Conservation (phyloP, 2,113 vertebrate species). For the Sisor rabdophorus region DNA sequence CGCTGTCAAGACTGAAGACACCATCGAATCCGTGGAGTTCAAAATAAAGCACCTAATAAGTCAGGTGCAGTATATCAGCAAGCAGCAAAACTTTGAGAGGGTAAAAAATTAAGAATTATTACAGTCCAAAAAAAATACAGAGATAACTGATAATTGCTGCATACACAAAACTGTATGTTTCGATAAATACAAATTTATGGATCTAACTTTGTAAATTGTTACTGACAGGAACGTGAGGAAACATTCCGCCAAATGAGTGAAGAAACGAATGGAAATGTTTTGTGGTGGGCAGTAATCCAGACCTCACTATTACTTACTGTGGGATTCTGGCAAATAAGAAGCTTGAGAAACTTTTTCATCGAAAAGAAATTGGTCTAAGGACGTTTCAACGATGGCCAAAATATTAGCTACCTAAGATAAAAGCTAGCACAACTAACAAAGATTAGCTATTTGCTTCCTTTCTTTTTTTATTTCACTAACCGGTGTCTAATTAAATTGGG, state of each 20-base stretch:
- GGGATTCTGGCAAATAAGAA: conserved; percentile 88
- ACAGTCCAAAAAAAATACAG: background rate
- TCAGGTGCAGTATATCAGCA: conserved; percentile 77
- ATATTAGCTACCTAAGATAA: background rate
- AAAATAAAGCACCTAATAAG: conserved; percentile 76
- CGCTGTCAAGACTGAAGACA: conserved; percentile 75
- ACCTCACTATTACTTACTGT: conserved; percentile 77
- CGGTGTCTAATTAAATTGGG: background rate
- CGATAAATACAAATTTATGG: background rate
- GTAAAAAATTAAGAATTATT: conserved; percentile 59
- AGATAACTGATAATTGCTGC: background rate
- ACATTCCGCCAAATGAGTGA: conserved; percentile 82
- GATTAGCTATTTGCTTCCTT: background rate
- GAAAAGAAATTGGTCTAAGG: conserved; percentile 85
- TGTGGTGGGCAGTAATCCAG: conserved; percentile 85
- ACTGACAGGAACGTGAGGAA: conserved; percentile 81
- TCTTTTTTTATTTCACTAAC: background rate
- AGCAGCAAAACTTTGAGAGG: conserved; percentile 84
- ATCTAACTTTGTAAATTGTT: conserved; percentile 7
- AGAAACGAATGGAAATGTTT: conserved; percentile 80
- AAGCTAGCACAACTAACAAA: background rate
- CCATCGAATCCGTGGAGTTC: conserved; percentile 71
- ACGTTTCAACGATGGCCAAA: background rate
- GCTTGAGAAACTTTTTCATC: conserved; percentile 85
- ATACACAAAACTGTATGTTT: background rate